Conservation (phyloP, 2,113 vertebrate species). For the Arenaria interpres region DNA sequence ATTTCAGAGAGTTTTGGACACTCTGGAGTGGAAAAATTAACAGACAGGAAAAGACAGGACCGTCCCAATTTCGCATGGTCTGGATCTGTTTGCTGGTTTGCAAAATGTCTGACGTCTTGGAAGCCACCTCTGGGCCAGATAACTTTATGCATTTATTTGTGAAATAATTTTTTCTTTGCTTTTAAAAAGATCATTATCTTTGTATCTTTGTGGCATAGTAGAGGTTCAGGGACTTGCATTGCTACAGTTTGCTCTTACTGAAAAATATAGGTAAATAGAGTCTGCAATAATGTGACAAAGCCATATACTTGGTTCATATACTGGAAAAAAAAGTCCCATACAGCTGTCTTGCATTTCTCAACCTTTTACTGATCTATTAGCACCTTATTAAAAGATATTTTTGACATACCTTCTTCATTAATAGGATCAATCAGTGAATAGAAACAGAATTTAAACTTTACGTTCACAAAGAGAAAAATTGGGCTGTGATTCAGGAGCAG, state of each 20-base stretch:
- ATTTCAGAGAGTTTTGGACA: slow-evolving; percentile 37
- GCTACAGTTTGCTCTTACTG: background rate
- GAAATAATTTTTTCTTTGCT: background rate
- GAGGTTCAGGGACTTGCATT: background rate
- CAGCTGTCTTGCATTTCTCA: background rate
- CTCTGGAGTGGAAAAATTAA: slow-evolving; percentile 21
- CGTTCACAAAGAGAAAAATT: background rate
- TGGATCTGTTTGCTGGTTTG: slow-evolving; percentile 5
- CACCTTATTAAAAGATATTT: background rate
- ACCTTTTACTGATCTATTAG: background rate
- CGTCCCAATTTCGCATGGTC: background rate
- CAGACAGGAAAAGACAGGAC: slow-evolving; percentile 25
- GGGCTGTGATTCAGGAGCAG: background rate
- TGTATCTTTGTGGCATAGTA: background rate
- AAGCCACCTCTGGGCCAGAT: background rate
- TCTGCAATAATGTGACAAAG: background rate
- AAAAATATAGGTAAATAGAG: background rate
- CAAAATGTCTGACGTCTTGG: background rate
- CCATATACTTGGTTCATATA: background rate
- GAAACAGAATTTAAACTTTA: background rate
- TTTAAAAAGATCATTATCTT: background rate
- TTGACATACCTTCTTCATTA: background rate
- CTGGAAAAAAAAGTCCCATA: background rate
- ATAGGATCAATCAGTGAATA: background rate
- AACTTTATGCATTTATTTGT: background rate